A percentile compares a stretch with the other conserved stretches of the same genome.
phyloP scores from a whole-genome alignment of 2,113 vertebrate species.

The Amia ocellicauda region DNA sequence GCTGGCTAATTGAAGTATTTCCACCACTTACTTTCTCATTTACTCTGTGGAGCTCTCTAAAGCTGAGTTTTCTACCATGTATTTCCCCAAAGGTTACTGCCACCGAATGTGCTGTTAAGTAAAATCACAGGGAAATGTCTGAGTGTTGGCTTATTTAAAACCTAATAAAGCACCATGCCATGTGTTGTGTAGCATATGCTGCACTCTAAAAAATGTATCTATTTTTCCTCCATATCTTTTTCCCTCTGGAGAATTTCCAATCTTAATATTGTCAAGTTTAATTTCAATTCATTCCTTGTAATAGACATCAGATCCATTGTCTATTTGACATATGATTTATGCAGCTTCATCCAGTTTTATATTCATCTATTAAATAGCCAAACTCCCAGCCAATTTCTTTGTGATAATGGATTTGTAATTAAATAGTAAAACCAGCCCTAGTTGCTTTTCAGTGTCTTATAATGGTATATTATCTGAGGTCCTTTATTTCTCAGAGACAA shows the following conservation, averaged over 20 bases:
- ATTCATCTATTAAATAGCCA: slow-evolving; percentile 6
- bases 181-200: background rate
- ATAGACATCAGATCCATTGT: slow-evolving; percentile 13
- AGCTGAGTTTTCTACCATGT: background rate
- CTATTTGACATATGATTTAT: slow-evolving; percentile 31
- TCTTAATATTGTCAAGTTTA: slow-evolving; percentile 19
- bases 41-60: background rate
- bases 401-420: slow-evolving; percentile 39
- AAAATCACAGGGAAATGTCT: background rate
- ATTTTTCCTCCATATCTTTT: background rate
- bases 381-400: slow-evolving; percentile 23
- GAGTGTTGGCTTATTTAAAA: too few species aligned
- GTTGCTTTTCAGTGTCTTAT: slow-evolving; percentile 24
- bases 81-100: background rate
- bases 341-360: slow-evolving; percentile 24
- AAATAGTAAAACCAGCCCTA: slow-evolving; percentile 37
- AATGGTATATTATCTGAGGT: slow-evolving; percentile 30
- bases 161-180: too few species aligned
- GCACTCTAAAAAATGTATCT: background rate
- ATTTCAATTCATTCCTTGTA: slow-evolving; percentile 17
- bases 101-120: background rate
- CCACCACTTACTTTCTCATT: slow-evolving; percentile 10
- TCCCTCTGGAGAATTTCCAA: background rate
- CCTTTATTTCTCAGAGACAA: slow-evolving; percentile 31
- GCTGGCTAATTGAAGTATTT: slow-evolving; percentile 12